Conservation (phyloP, 1,140 invertebrate species). For the Caenorhabditis tropicalis region DNA sequence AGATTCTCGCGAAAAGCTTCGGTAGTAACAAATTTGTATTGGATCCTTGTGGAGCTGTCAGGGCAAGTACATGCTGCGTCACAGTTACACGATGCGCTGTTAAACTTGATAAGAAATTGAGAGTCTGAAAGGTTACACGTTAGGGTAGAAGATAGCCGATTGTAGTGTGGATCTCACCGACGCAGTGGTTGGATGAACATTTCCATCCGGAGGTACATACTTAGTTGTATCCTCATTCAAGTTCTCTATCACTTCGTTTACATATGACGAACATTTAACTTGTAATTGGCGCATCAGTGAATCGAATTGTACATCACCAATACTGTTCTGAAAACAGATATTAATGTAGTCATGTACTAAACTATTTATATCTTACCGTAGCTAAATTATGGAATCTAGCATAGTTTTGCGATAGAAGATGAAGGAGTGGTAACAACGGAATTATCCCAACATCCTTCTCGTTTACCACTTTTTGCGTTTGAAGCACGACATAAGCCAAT, state of each 20-base stretch:
- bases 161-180: conserved; percentile 42
- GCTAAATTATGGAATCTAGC: conserved; percentile 45
- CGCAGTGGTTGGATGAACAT: conserved; percentile 59
- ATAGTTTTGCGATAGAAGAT: conserved; percentile 51
- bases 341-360: not conserved
- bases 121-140: conserved; percentile 14
- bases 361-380: conserved; percentile 1
- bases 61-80: conserved; percentile 44
- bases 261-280: conserved; percentile 29
- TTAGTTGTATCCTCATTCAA: conserved; percentile 50
- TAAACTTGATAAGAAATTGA: conserved; percentile 46
- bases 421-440: conserved; percentile 47
- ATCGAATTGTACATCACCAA: conserved; percentile 37
- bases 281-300: conserved; percentile 48
- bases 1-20: conserved; percentile 48
- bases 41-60: conserved; percentile 29
- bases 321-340: conserved; percentile 1
- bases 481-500: conserved; percentile 52
- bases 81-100: conserved; percentile 51
- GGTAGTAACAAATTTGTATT: conserved; percentile 37
- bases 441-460: conserved; percentile 48
- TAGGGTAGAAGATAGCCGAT: not conserved
- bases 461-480: conserved; percentile 48
- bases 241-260: conserved; percentile 50
- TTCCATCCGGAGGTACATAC: conserved; percentile 58